Evolutionary conservation across 2,888 invertebrate species (phyloP).

Genomic region (Teleogryllus oceanicus): DNA sequence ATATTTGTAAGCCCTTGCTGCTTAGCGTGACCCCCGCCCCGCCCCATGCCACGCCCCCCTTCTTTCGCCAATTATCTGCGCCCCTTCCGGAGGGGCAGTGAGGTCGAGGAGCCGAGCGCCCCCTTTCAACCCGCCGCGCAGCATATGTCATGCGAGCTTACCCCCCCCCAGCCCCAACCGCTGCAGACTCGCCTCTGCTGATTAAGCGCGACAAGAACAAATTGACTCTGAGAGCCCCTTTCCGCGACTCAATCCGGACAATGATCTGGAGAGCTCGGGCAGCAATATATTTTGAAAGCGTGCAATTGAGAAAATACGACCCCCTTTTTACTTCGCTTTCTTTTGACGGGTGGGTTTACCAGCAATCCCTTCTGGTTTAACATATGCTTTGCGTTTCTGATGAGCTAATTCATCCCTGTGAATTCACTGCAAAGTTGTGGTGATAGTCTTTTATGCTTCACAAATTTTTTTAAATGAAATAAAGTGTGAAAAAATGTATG

Average conservation of each 20-base stretch:
- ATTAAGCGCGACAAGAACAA: constrained; percentile 18
- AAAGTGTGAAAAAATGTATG: too few relatives aligned
- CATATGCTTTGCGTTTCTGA: not conserved
- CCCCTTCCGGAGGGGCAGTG: not conserved
- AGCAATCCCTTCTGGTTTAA: not conserved
- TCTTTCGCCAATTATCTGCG: not conserved
- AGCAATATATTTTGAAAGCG: constrained; percentile 5
- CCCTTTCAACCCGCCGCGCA: constrained; percentile 4
- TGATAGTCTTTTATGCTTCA: too few relatives aligned
- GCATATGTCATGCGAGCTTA: constrained; percentile 12
- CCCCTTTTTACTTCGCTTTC: not conserved
- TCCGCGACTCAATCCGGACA: not conserved
- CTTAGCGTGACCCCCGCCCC: too few relatives aligned
- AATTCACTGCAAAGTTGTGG: too few relatives aligned
- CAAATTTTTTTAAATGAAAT: too few relatives aligned
- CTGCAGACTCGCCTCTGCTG: not conserved
- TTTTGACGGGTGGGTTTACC: not conserved
- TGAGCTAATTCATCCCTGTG: not conserved
- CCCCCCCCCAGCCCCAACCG: not conserved
- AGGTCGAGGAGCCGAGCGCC: not conserved
- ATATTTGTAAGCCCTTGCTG: too few relatives aligned
- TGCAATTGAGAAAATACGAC: not conserved
- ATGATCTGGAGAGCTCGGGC: not conserved
- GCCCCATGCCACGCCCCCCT: not conserved
- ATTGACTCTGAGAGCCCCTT: not conserved